phyloP scores from a whole-genome alignment of 1,140 invertebrate species.

The Batillaria attramentaria region DNA sequence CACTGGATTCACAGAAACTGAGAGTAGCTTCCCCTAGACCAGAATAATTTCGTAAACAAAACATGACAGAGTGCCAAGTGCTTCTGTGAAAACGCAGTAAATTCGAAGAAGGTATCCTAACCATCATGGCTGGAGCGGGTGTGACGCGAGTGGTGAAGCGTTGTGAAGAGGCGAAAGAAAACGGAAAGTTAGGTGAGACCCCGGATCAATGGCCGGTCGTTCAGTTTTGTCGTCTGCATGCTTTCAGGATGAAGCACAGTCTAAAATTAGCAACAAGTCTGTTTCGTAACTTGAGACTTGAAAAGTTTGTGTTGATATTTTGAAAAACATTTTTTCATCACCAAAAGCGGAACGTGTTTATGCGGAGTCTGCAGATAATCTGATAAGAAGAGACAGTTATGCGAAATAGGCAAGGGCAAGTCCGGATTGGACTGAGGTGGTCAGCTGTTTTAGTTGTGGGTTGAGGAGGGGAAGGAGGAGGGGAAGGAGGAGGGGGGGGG shows the following conservation, averaged over 20 bases:
- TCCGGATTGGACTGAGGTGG: too few relatives aligned
- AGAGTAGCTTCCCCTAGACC: slow-evolving; percentile 2
- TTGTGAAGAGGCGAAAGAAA: slow-evolving; percentile 38
- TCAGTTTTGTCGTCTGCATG: not conserved
- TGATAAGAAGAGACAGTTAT: too few relatives aligned
- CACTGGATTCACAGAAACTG: not conserved
- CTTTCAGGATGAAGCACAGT: not conserved
- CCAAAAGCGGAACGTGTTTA: too few relatives aligned
- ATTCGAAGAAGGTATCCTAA: not conserved
- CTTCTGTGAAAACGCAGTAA: slow-evolving; percentile 20
- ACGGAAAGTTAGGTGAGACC: slow-evolving; percentile 32
- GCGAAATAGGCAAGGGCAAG: too few relatives aligned
- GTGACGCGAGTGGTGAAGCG: slow-evolving; percentile 40
- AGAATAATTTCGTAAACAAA: slow-evolving; percentile 20
- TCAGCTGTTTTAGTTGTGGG: too few relatives aligned
- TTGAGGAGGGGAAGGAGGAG: too few relatives aligned
- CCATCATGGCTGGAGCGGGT: slow-evolving; percentile 30
- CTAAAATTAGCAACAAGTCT: not conserved
- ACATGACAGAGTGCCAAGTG: slow-evolving; percentile 11
- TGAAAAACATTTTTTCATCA: too few relatives aligned
- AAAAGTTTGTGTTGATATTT: too few relatives aligned
- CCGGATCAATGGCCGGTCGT: not conserved
- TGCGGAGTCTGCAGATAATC: too few relatives aligned
- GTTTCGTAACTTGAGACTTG: not conserved
- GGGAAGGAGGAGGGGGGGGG: not conserved